Conservation (phyloP, 2,888 invertebrate genomes). For the Acronicta psi region DNA sequence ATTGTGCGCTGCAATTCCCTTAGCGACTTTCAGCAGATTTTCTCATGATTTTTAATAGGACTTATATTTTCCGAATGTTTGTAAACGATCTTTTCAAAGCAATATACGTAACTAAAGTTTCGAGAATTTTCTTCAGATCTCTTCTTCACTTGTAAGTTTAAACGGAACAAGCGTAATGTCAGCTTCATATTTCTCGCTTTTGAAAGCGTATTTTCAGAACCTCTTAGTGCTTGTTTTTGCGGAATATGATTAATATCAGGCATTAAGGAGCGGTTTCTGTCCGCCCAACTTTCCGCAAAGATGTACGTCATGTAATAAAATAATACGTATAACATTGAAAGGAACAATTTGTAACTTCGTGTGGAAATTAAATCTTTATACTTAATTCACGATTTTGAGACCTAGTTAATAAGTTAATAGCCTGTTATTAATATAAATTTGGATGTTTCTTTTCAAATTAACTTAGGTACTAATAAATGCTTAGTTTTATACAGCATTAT, state of each 20-base stretch:
- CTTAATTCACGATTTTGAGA: too few relatives aligned
- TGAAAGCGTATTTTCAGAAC: constrained; percentile 15
- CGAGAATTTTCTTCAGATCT: constrained; percentile 19
- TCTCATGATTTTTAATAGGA: constrained; percentile 24
- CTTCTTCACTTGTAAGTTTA: constrained; percentile 25
- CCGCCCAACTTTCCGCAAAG: constrained; percentile 30
- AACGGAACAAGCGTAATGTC: constrained; percentile 16
- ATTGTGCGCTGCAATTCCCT: constrained; percentile 40
- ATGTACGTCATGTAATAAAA: constrained; percentile 22
- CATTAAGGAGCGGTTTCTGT: constrained; percentile 40
- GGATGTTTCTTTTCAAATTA: too few relatives aligned
- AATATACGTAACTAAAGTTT: constrained; percentile 19
- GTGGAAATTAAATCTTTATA: too few relatives aligned
- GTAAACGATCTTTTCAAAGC: constrained; percentile 18
- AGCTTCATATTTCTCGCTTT: constrained; percentile 32
- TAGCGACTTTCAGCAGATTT: constrained; percentile 21
- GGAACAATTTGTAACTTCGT: too few relatives aligned
- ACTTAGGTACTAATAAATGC: too few relatives aligned
- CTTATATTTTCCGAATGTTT: constrained; percentile 15
- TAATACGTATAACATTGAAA: too few relatives aligned
- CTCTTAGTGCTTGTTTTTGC: constrained; percentile 38
- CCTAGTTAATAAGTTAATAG: too few relatives aligned
- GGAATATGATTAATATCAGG: constrained; percentile 42
- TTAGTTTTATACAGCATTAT: not conserved
- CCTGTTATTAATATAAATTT: too few relatives aligned